These are phyloP conservation scores for Takifugu flavidus DNA, from an alignment of 2,113 vertebrate genomes.

Conservation along the genomic window DNA sequence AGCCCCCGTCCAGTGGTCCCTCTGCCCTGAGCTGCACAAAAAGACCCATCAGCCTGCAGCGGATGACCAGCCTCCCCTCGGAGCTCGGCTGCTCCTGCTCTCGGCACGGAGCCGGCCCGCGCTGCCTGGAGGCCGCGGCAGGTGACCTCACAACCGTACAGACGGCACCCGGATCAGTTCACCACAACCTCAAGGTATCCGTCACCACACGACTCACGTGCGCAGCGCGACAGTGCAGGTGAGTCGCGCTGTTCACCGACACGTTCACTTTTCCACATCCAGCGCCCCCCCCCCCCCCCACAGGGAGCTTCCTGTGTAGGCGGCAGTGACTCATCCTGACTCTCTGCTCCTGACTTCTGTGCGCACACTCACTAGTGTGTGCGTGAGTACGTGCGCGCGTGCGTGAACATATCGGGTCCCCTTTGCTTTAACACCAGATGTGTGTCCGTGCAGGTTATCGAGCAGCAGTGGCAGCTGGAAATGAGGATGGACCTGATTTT, in stretches of 20 bases:
- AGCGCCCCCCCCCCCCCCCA: constrained; percentile 45
- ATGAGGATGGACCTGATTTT: constrained; percentile 38
- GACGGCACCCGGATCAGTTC: constrained; percentile 36
- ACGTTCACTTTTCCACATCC: constrained; percentile 16
- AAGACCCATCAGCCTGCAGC: constrained; percentile 58
- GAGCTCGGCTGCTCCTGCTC: constrained; percentile 26
- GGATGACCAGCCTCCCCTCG: constrained; percentile 52
- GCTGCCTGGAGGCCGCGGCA: constrained; percentile 36
- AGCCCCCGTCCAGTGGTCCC: background rate
- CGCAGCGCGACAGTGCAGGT: too few relatives aligned
- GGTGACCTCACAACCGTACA: constrained; percentile 21
- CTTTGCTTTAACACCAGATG: too few relatives aligned
- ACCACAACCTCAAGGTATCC: constrained; percentile 69
- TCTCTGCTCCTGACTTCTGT: constrained; percentile 44
- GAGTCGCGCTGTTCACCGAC: too few relatives aligned
- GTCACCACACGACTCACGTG: constrained; percentile 22
- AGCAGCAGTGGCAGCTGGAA: constrained; percentile 24
- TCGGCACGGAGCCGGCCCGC: constrained; percentile 16
- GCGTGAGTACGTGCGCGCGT: constrained; percentile 17
- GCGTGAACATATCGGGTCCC: background rate
- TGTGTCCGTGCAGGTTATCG: too few relatives aligned
- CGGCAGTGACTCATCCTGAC: constrained; percentile 70
- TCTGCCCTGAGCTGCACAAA: constrained; percentile 30
- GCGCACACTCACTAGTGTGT: constrained; percentile 6
- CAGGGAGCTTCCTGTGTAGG: constrained; percentile 66